A percentile compares a stretch with the other conserved stretches of the same genome.
phyloP scores from a whole-genome alignment of 2,888 invertebrate genomes.

The Boloria euphrosyne region DNA sequence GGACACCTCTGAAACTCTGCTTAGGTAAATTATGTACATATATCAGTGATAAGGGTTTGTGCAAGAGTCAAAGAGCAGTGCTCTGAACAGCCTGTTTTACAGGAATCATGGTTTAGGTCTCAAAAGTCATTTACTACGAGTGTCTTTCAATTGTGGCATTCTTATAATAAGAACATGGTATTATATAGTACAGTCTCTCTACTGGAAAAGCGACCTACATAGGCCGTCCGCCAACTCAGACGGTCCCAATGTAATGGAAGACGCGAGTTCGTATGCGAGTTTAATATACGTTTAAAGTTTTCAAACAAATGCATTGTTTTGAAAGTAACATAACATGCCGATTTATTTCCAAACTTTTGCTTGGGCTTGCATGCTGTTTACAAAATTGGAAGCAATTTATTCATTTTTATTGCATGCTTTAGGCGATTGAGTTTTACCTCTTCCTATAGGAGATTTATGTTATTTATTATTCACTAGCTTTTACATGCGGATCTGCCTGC shows the following conservation, averaged over 20 bases:
- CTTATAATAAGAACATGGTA: too few species aligned
- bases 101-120: too few species aligned
- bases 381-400: constrained; percentile 16
- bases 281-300: constrained; percentile 38
- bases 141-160: too few species aligned
- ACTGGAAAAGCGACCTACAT: background rate
- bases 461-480: too few species aligned
- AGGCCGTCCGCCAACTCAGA: constrained; percentile 19
- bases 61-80: too few species aligned
- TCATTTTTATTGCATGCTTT: constrained; percentile 20
- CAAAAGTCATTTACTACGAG: too few species aligned
- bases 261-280: constrained; percentile 34
- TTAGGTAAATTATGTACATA: too few species aligned
- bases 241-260: constrained; percentile 27
- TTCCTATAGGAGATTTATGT: too few species aligned
- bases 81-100: too few species aligned
- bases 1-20: too few species aligned
- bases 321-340: constrained; percentile 28
- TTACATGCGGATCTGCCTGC: too few species aligned
- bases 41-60: too few species aligned
- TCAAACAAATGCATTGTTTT: constrained; percentile 33
- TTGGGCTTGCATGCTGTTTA: constrained; percentile 14
- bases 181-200: background rate
- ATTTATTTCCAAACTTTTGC: constrained; percentile 33
- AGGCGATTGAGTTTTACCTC: background rate